Percentiles rank a stretch among this genome's conserved stretches.
Conservation (phyloP, 2,888 invertebrate species). For the Rapana venosa region DNA sequence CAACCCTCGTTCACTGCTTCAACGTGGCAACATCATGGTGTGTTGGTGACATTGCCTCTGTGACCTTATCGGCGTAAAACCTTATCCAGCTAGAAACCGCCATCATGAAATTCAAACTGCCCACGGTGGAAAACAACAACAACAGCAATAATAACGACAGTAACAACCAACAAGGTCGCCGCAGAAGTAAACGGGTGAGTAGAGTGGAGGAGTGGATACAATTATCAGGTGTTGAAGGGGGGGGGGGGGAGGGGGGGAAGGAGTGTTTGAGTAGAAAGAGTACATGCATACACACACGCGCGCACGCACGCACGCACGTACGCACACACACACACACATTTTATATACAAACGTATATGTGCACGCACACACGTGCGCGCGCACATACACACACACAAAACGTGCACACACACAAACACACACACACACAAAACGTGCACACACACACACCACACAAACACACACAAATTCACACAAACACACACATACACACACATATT, state of each 20-base stretch:
- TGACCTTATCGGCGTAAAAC: too few species aligned
- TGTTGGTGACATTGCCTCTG: too few species aligned
- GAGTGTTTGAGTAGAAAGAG: too few species aligned
- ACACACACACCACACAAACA: too few species aligned
- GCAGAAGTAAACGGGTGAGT: constrained; percentile 22
- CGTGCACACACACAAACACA: constrained; percentile 15
- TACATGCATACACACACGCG: too few species aligned
- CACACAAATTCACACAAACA: background rate
- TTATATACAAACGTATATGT: background rate
- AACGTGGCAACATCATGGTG: too few species aligned
- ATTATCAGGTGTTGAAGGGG: background rate
- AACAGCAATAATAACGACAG: background rate
- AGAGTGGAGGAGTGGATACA: background rate
- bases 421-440: too few species aligned
- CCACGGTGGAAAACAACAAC: constrained; percentile 3
- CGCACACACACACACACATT: background rate
- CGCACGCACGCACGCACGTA: background rate
- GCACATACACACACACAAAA: background rate
- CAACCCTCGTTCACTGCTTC: too few species aligned
- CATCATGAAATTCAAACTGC: constrained; percentile 37
- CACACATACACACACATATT: too few species aligned
- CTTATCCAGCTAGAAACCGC: too few species aligned
- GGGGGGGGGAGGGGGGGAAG: background rate
- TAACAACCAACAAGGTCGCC: background rate
- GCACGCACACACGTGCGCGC: background rate